Base-by-base conservation (phyloP, 2,797 vertebrate genomes). In the Bovichtus diacanthus region DNA sequence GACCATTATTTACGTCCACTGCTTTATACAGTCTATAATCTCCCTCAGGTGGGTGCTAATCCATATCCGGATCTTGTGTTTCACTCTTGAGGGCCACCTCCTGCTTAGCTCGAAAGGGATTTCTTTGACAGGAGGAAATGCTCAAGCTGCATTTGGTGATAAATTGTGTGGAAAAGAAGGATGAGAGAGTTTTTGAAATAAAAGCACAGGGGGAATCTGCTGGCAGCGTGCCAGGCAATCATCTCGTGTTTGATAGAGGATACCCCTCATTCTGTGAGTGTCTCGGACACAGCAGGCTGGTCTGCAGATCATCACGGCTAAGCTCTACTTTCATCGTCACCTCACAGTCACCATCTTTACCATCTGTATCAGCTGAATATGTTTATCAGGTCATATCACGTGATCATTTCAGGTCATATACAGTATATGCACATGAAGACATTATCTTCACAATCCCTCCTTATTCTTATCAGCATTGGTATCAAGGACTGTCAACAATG, bases 91-190 rank as follows among this genome's bases (percentile, higher is more conserved):
- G 34, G 44, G 38, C 78, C 80, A 73, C 44, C 41, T 65, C 49
- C 44, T 53, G 66, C 18, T 25, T 27, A 43, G 56, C 63, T 63
- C 38, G 44, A 6, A 2, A 49, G 62, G 51, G 41, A 55, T 39
- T 51, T 34, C 58, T 82, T 27, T 76, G 78, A 61, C 69, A 64
- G 69, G 61, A 56, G 54, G 74, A 55, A 78, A 56, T 41, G 67
- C 62, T 67, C 18, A 11, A 50, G 29, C 50, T 71, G 70, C 60
- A 68, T 25, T 36, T 47, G 21, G 78, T 92, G 92, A 93, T 90
- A 66, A 88, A 91, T 83, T 65, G 80, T 46, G 68, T 86, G 83
- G 82, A 84, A 89, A 87, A 82, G 36, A 70, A 38, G 80, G 67
- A 92, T 79, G 74, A 51, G 76, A 76, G 67, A 72, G 41, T 53